These are phyloP conservation scores for Euzophera pinguis DNA, from an alignment of 2,888 invertebrate species.

Conservation along the genomic window DNA sequence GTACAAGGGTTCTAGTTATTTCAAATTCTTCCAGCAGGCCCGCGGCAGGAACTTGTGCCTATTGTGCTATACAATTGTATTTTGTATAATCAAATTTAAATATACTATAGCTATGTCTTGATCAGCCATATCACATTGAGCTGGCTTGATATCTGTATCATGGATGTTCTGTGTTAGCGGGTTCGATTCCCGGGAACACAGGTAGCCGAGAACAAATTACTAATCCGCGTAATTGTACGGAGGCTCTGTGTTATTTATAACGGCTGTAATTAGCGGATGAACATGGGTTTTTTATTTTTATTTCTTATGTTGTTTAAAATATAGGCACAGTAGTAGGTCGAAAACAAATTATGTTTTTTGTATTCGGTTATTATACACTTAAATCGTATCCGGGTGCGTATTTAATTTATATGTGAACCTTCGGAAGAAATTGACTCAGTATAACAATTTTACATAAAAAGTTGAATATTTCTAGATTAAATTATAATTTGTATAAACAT, in stretches of 20 bases:
- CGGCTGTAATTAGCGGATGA: constrained; percentile 30
- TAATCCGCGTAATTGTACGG: constrained; percentile 58
- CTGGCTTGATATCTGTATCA: background rate
- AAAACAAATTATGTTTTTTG: constrained; percentile 5
- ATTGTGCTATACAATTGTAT: too few species aligned
- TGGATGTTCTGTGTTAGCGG: background rate
- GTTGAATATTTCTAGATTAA: too few species aligned
- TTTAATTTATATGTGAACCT: background rate
- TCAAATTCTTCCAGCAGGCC: too few species aligned
- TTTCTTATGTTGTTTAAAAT: background rate
- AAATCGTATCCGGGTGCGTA: background rate
- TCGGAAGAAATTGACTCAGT: background rate
- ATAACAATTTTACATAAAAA: too few species aligned
- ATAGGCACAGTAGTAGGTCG: background rate
- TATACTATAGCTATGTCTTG: too few species aligned
- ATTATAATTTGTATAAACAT: too few species aligned
- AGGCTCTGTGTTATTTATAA: constrained; percentile 40
- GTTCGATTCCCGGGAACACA: constrained; percentile 53
- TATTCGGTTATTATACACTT: background rate
- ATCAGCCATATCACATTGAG: background rate
- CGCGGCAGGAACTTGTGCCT: too few species aligned
- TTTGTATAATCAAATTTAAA: too few species aligned
- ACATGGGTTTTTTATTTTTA: background rate
- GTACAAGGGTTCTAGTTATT: too few species aligned
- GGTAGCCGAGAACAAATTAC: constrained; percentile 69